Evolutionary conservation across 2,888 invertebrate species (phyloP).

Genomic region (Nomada ruficornis): DNA sequence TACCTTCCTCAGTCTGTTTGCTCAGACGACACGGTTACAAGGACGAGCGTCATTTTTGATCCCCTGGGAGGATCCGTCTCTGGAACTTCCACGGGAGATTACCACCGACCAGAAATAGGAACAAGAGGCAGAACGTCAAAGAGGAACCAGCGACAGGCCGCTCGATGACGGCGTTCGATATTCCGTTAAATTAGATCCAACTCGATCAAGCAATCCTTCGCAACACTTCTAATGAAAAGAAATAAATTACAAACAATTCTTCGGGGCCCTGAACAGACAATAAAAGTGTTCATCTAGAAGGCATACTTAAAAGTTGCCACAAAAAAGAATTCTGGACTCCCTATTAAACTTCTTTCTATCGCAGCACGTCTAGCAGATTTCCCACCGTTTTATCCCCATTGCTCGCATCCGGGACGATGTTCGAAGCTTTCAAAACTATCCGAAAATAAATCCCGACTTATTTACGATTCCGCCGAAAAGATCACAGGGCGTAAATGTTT

Average conservation of each 20-base stretch:
- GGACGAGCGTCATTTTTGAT: constrained; percentile 55
- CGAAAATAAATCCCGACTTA: constrained; percentile 69
- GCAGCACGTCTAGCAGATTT: background rate
- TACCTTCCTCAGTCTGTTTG: constrained; percentile 58
- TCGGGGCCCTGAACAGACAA: background rate
- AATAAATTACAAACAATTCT: background rate
- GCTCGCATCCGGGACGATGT: constrained; percentile 16
- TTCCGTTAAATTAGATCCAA: constrained; percentile 23
- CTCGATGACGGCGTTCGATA: constrained; percentile 28
- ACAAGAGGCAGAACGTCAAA: constrained; percentile 6
- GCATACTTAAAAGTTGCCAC: background rate
- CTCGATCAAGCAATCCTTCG: background rate
- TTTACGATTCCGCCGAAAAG: constrained; percentile 64
- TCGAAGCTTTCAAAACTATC: background rate
- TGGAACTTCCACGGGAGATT: constrained; percentile 64
- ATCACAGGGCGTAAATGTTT: constrained; percentile 41
- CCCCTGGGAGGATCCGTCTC: constrained; percentile 63
- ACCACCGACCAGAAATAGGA: constrained; percentile 46
- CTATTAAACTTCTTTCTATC: constrained; percentile 8
- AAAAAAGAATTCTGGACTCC: background rate
- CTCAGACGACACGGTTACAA: constrained; percentile 57
- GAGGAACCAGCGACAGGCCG: background rate
- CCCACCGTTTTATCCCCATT: background rate
- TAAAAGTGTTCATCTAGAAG: no score
- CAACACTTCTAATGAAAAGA: constrained; percentile 18